These are phyloP conservation scores for Pygoscelis antarcticus DNA, from an alignment of 2,113 vertebrate genomes.

Conservation along the genomic window DNA sequence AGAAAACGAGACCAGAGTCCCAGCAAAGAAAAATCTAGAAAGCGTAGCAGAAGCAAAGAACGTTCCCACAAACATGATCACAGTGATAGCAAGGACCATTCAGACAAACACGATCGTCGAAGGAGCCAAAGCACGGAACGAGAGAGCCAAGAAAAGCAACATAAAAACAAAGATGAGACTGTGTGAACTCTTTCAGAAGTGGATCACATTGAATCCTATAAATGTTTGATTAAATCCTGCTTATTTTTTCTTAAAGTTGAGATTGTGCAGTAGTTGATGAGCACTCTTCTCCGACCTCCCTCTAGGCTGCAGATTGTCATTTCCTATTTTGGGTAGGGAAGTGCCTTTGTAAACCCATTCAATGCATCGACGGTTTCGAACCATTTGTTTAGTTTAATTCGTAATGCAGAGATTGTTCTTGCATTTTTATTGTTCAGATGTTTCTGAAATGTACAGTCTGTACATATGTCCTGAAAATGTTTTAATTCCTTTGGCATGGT, in stretches of 20 bases:
- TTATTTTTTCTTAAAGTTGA: slow-evolving; percentile 75
- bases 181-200: slow-evolving; percentile 75
- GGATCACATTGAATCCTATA: slow-evolving; percentile 88
- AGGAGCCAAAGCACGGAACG: slow-evolving; percentile 86
- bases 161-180: slow-evolving; percentile 81
- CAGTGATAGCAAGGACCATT: slow-evolving; percentile 83
- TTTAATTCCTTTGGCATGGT: slow-evolving; percentile 87
- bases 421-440: slow-evolving; percentile 80
- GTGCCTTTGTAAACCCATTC: slow-evolving; percentile 85
- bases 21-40: slow-evolving; percentile 82
- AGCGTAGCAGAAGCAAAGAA: slow-evolving; percentile 86
- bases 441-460: slow-evolving; percentile 87
- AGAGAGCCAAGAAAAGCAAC: slow-evolving; percentile 79
- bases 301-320: slow-evolving; percentile 78
- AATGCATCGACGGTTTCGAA: slow-evolving; percentile 74
- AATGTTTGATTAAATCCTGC: slow-evolving; percentile 79
- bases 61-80: slow-evolving; percentile 82
- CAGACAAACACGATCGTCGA: slow-evolving; percentile 77
- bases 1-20: slow-evolving; percentile 88
- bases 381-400: slow-evolving; percentile 74
- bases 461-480: slow-evolving; percentile 91
- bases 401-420: slow-evolving; percentile 77
- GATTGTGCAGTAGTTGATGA: slow-evolving; percentile 80
- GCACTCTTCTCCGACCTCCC: slow-evolving; percentile 77
- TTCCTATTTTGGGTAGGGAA: slow-evolving; percentile 83